Conservation (phyloP, 2,888 invertebrate genomes). For the Encarsia formosa region DNA sequence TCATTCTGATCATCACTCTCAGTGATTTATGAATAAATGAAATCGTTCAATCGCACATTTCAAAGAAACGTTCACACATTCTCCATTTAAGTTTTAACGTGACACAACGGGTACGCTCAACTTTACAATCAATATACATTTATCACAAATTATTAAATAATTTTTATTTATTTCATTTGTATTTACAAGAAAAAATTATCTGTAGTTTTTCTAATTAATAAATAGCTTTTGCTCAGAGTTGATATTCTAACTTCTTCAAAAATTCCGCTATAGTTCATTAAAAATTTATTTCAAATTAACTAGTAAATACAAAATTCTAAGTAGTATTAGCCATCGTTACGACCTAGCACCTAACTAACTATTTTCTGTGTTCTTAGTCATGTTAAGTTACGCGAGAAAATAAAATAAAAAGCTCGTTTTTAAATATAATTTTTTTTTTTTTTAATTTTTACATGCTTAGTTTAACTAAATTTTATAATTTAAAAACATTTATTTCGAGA, state of each 20-base stretch:
- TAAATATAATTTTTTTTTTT: constrained; percentile 1
- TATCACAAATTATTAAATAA: constrained; percentile 33
- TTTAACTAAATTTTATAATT: background rate
- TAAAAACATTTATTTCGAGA: constrained; percentile 1
- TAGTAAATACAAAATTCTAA: constrained; percentile 16
- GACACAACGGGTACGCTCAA: constrained; percentile 39
- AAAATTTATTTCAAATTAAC: background rate
- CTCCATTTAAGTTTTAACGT: constrained; percentile 16
- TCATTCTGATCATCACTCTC: no score
- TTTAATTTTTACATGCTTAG: constrained; percentile 18
- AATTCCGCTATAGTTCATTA: constrained; percentile 3
- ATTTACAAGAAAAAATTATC: constrained; percentile 23
- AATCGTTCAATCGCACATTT: no score
- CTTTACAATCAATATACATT: constrained; percentile 34
- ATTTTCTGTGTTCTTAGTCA: background rate
- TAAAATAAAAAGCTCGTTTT: constrained; percentile 5
- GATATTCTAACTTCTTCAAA: background rate
- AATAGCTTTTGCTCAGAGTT: constrained; percentile 4
- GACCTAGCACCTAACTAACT: constrained; percentile 2
- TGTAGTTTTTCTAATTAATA: no score
- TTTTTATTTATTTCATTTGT: constrained; percentile 9
- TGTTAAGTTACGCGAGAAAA: background rate
- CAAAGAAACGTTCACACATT: background rate
- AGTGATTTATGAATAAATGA: no score
- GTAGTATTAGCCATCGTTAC: constrained; percentile 16